Evolutionary conservation across 2,888 invertebrate genomes (phyloP).

Genomic region (Drosophila villosipedis): DNA sequence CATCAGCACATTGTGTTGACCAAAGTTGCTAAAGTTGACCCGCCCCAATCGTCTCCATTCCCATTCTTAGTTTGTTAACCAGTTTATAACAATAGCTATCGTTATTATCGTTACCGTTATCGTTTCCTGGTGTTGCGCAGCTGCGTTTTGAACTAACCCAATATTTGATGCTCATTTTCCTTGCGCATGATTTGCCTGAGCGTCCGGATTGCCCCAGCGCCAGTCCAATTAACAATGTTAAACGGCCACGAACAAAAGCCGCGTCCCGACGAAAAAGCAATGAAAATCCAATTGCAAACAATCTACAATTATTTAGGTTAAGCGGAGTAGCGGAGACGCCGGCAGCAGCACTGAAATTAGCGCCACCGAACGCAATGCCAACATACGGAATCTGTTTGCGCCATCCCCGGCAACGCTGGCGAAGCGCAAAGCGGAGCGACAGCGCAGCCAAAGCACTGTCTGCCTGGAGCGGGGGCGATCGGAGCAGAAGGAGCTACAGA

Average conservation of each 20-base stretch:
- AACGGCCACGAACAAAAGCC: constrained; percentile 54
- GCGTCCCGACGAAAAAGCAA: constrained; percentile 32
- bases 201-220: constrained; percentile 29
- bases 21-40: constrained; percentile 35
- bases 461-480: constrained; percentile 57
- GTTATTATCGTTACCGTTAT: constrained; percentile 25
- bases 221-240: constrained; percentile 64
- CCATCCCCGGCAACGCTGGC: constrained; percentile 61
- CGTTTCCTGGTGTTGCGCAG: constrained; percentile 11
- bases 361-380: constrained; percentile 77
- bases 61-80: constrained; percentile 27
- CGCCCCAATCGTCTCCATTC: constrained; percentile 33
- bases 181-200: constrained; percentile 54
- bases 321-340: constrained; percentile 55
- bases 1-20: constrained; percentile 59
- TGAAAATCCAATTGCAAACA: constrained; percentile 59
- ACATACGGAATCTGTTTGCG: constrained; percentile 79
- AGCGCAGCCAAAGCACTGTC: constrained; percentile 70
- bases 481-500: constrained; percentile 27
- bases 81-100: constrained; percentile 59
- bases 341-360: constrained; percentile 60
- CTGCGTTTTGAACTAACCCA: constrained; percentile 63
- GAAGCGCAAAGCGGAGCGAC: constrained; percentile 58
- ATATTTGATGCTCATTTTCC: constrained; percentile 21
- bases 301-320: constrained; percentile 78